Percentiles rank a stretch among this genome's conserved stretches.
Conservation (phyloP, 2,113 vertebrate genomes). For the Phycodurus eques region DNA sequence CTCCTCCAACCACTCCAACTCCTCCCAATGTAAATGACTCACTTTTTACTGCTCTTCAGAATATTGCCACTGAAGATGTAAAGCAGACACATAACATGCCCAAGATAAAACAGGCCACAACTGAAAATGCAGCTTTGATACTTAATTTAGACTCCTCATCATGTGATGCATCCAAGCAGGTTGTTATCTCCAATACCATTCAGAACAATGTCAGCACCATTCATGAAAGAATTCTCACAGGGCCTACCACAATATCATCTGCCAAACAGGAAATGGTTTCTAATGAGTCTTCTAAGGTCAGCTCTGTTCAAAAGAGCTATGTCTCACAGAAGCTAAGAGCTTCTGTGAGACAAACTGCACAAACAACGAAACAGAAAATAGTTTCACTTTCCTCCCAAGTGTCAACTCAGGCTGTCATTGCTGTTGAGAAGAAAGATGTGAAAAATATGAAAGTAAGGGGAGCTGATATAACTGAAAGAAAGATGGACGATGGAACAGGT, state of each 20-base stretch:
- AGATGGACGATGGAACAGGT: slow-evolving; percentile 23
- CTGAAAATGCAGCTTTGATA: slow-evolving; percentile 40
- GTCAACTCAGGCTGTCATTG: slow-evolving; percentile 33
- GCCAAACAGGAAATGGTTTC: slow-evolving; percentile 56
- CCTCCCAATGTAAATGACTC: slow-evolving; percentile 62
- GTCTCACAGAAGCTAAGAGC: too few species aligned
- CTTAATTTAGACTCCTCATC: slow-evolving; percentile 44
- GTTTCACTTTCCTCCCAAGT: slow-evolving; percentile 55
- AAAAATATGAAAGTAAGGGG: slow-evolving; percentile 39
- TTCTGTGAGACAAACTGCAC: slow-evolving; percentile 62
- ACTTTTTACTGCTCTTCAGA: slow-evolving; percentile 56
- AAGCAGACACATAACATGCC: slow-evolving; percentile 45
- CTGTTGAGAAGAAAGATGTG: slow-evolving; percentile 49
- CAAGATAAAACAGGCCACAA: slow-evolving; percentile 38
- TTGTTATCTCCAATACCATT: slow-evolving; percentile 33
- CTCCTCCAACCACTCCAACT: slow-evolving; percentile 56
- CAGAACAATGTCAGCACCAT: slow-evolving; percentile 38
- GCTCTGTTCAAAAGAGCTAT: slow-evolving; percentile 63
- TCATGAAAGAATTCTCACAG: slow-evolving; percentile 47
- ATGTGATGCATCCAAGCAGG: slow-evolving; percentile 48
- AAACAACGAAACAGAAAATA: slow-evolving; percentile 55
- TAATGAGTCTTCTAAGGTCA: slow-evolving; percentile 60
- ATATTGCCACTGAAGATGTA: slow-evolving; percentile 49
- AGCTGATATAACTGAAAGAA: slow-evolving; percentile 24
- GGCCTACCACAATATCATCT: slow-evolving; percentile 45